Base-by-base conservation (phyloP, 2,888 invertebrate species). In the Hesperia comma region DNA sequence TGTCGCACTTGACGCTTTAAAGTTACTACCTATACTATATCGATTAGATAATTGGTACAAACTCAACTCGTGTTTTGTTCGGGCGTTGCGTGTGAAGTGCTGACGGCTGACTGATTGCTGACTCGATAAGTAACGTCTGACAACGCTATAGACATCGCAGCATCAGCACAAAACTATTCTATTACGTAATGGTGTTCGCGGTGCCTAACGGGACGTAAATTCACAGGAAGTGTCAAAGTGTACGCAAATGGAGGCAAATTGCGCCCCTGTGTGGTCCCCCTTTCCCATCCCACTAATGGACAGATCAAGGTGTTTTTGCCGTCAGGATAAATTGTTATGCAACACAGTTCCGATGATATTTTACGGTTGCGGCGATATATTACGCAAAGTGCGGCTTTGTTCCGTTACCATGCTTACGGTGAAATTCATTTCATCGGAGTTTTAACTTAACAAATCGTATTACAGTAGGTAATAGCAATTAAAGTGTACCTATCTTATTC, bases 221-320 rank as follows among this genome's bases (percentile, higher is more conserved):
- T 66, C 15, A 73, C 68, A 80, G 81, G 80, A 81, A 82, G 75
- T 77, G 75, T 73, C 76, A 72, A 56, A 73, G 69, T 70, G 71
- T 70, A 74, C 57, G 77, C 74, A 81, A 80, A 78, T 80, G 72
- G 74, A 73, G 71, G 75, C 71, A 75, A 75, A 76, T 77, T 76
- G 72, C 74, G 71, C 68, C 64, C 67, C 71, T 68, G 67, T 71
- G 79, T 77, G 79, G 75, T 74, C 76, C 66, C 49, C 46, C 67
- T 69, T 72, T 77, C 78, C 74, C 77, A 77, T 75, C 56, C 41
- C 69, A 55, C 60, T 64, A 62, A 68, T 67, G 64, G 15, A 21
- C 14, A 53, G 64, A 64, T 60, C 33, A 46, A 46, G 60, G 43
- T n/a, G 58, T 66, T 66, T 66, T 66, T 60, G 66, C 61, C 56